Evolutionary conservation across 1,140 invertebrate genomes (phyloP), one percentile per base, ranked within the genome.

Genomic region (Neoseiulus cucumeris): DNA sequence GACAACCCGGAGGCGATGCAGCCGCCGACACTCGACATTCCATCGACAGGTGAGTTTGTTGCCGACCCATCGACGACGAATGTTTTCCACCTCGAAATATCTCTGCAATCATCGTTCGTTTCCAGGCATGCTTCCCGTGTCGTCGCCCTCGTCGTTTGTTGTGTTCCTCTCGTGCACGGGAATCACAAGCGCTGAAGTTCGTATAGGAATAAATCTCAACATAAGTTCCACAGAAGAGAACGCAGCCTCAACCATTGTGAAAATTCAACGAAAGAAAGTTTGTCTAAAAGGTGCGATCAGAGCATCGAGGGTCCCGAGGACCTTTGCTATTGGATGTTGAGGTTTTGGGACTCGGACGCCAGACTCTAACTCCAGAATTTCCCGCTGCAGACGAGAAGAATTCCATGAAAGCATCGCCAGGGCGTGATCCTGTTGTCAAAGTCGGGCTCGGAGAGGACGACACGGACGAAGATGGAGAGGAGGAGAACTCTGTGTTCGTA

Each of bases 131-230:
- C 33, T 39, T 4, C 33, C 33, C 4, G 33, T 39, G 4, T 39
- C 33, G 4, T 39, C 33, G 33, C 33, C 33, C 4, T 39, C 33
- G 22, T 59, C 51, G 1, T 94, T 92, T 81, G 81, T 82, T 29
- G 76, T 95, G 30, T 79, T 80, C n/a, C 77, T 94, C 47, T 86
- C 84, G 45, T 94, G 91, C 74, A 85, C 84, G 7, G 88, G 87
- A 0, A 75, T 80, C 1, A 79, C 84, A 66, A 84, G 83, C 47
- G 87, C 85, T 0, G 89, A 94, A 77, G 85, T 92, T 1, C 83
- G 88, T 68, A 79, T 94, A 5, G 81, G 82, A 2, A 83, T 94
- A 64, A 82, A 83, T 44, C 80, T 94, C 66, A 91, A 91, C 73
- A 84, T 94, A 66, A 86, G 85, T 5, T 75, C 74, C 30, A 71